Percentiles rank a stretch among this genome's conserved stretches.
phyloP scores from a whole-genome alignment of 2,113 vertebrate species.

The Lepisosteus oculatus region DNA sequence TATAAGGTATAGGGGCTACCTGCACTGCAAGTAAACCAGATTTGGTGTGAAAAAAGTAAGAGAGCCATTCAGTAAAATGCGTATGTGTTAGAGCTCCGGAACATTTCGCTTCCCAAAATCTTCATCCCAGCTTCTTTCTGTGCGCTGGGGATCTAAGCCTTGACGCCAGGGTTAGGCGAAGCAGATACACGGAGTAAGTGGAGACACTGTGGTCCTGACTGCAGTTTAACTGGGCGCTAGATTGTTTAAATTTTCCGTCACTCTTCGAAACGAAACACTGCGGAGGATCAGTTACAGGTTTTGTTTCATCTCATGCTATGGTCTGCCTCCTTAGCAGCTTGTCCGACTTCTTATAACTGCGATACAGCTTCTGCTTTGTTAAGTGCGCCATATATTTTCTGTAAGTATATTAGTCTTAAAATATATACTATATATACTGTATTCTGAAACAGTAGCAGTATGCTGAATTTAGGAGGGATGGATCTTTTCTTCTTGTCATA shows the following conservation, averaged over 20 bases:
- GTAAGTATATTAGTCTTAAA: too few relatives aligned
- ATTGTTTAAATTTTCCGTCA: slow-evolving; percentile 7
- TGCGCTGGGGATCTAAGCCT: not conserved
- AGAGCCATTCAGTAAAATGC: not conserved
- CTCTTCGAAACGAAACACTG: slow-evolving; percentile 1
- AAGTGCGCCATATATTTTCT: not conserved
- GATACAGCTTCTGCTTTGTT: too few relatives aligned
- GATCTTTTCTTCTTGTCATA: too few relatives aligned
- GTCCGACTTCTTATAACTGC: not conserved
- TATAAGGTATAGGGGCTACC: too few relatives aligned
- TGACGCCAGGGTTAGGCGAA: slow-evolving; percentile 28
- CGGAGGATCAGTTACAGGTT: not conserved
- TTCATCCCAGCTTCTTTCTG: slow-evolving; percentile 11
- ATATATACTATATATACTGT: not conserved
- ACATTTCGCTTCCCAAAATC: not conserved
- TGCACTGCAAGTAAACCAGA: not conserved
- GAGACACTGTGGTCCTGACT: not conserved
- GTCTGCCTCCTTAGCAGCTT: slow-evolving; percentile 5
- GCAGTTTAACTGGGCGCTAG: slow-evolving; percentile 2
- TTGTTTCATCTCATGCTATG: not conserved
- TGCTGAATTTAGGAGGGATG: too few relatives aligned
- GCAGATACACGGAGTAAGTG: slow-evolving; percentile 1
- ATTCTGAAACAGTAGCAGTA: not conserved
- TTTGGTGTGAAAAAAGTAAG: not conserved
- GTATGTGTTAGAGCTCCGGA: not conserved